Evolutionary conservation across 2,797 vertebrate species (phyloP).

Genomic region (Tiaroga cobitis): DNA sequence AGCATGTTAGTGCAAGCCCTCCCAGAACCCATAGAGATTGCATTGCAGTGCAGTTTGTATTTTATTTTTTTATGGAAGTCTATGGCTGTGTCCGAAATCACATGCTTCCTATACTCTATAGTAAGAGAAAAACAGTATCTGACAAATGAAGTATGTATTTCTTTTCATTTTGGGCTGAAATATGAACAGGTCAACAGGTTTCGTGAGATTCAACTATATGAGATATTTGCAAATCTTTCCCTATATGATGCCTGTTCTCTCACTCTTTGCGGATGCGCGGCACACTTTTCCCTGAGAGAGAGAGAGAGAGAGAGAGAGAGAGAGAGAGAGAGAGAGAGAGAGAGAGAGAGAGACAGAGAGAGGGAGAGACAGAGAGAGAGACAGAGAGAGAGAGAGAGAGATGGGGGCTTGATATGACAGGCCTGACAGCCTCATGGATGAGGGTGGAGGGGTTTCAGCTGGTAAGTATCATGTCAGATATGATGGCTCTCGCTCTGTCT

Average conservation of each 20-base stretch:
- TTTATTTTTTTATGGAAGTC: no score
- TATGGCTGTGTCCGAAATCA: no score
- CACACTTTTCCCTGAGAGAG: not conserved
- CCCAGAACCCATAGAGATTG: no score
- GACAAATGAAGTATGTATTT: not conserved
- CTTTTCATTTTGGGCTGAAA: not conserved
- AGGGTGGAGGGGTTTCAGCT: slow-evolving; percentile 83
- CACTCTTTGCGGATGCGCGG: not conserved
- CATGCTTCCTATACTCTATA: no score
- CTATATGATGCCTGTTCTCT: not conserved
- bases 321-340: not conserved
- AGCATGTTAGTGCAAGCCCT: no score
- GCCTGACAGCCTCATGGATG: slow-evolving; percentile 79
- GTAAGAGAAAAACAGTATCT: no score
- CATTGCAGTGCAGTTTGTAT: no score
- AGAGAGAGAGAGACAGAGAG: not conserved
- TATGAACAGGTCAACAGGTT: not conserved
- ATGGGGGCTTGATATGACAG: slow-evolving; percentile 78
- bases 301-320: not conserved
- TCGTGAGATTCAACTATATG: not conserved
- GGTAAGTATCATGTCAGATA: slow-evolving; percentile 90
- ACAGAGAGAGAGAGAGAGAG: not conserved
- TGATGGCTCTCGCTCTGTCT: slow-evolving; percentile 82
- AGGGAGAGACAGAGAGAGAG: not conserved
- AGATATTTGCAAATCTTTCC: slow-evolving; percentile 18